phyloP scores from a whole-genome alignment of 2,888 invertebrate species.

The Cephus pulcher region DNA sequence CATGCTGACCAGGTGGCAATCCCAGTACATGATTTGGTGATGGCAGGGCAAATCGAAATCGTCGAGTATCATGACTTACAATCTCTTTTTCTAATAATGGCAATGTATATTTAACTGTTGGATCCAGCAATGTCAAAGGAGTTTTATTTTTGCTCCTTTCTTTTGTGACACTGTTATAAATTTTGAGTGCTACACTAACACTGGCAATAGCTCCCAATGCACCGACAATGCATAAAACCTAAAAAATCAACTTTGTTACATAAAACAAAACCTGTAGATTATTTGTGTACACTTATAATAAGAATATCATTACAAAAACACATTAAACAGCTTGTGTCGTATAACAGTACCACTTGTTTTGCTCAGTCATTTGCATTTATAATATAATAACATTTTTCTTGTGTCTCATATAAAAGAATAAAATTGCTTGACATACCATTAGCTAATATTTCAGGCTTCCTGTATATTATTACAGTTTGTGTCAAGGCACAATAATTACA shows the following conservation, averaged over 20 bases:
- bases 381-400: background rate
- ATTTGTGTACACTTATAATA: background rate
- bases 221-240: conserved; percentile 67
- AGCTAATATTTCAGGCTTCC: background rate
- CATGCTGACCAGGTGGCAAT: conserved; percentile 90
- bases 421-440: background rate
- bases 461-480: background rate
- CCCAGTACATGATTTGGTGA: conserved; percentile 87
- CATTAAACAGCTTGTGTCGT: background rate
- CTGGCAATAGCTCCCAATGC: conserved; percentile 66
- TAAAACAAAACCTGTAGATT: background rate
- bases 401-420: background rate
- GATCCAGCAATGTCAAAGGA: conserved; percentile 72
- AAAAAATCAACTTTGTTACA: conserved; percentile 25
- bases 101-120: conserved; percentile 84
- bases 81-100: conserved; percentile 87
- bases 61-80: conserved; percentile 91
- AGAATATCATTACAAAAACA: background rate
- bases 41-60: conserved; percentile 88
- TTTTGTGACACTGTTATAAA: conserved; percentile 58
- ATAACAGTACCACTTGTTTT: background rate
- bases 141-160: conserved; percentile 39
- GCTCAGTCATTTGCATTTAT: background rate
- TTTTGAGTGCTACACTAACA: conserved; percentile 65
- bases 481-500: background rate